A percentile compares a stretch with the other conserved stretches of the same genome.
phyloP scores from a whole-genome alignment of 2,113 vertebrate genomes.

The Taurulus bubalis region DNA sequence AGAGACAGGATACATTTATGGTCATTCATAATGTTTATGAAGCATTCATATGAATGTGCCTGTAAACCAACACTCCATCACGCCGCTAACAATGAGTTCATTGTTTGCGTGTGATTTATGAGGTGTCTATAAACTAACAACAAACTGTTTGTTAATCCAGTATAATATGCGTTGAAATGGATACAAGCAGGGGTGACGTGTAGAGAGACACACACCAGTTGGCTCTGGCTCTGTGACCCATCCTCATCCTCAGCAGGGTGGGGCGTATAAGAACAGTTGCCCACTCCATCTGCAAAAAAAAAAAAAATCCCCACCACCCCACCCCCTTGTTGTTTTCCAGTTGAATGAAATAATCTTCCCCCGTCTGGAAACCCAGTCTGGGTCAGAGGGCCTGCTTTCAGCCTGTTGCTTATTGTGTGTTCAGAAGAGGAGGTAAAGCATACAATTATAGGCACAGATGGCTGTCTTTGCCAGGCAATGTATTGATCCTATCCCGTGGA shows the following conservation, averaged over 20 bases:
- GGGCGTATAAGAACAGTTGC: conserved; percentile 79
- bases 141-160: conserved; percentile 78
- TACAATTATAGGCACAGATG: conserved; percentile 87
- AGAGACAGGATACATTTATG: conserved; percentile 44
- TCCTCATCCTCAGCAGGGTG: conserved; percentile 69
- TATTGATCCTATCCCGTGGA: conserved; percentile 77
- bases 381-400: conserved; percentile 85
- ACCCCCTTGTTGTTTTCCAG: conserved; percentile 86
- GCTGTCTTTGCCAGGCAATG: conserved; percentile 82
- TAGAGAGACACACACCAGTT: conserved; percentile 59
- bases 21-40: conserved; percentile 76
- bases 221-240: conserved; percentile 61
- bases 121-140: conserved; percentile 72
- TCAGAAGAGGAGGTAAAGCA: conserved; percentile 81
- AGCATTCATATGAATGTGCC: conserved; percentile 75
- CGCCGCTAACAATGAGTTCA: conserved; percentile 69
- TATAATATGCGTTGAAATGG: conserved; percentile 75
- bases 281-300: conserved; percentile 75
- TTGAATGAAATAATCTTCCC: conserved; percentile 87
- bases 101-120: conserved; percentile 74
- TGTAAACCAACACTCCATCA: conserved; percentile 73
- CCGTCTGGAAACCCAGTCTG: conserved; percentile 84
- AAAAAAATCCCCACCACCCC: conserved; percentile 64
- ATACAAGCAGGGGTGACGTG: conserved; percentile 61
- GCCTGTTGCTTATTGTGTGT: conserved; percentile 88